Evolutionary conservation across 2,113 vertebrate genomes (phyloP).

Genomic region (Rana temporaria): DNA sequence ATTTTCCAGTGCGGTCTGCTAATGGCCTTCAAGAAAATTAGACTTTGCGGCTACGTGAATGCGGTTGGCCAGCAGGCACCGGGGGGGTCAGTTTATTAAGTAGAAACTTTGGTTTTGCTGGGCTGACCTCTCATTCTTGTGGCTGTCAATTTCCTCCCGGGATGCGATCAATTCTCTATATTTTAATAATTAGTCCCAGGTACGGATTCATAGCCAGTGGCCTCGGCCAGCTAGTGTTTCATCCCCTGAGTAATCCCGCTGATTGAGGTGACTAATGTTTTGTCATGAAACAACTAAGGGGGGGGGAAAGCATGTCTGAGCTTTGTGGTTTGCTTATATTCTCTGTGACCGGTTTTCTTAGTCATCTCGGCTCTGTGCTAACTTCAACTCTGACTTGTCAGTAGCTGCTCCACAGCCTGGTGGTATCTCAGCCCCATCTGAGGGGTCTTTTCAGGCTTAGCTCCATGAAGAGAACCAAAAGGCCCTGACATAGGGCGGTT

Average conservation of each 20-base stretch:
- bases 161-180: slow-evolving; percentile 37
- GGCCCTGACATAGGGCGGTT: no score
- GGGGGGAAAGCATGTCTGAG: neutral
- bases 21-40: slow-evolving; percentile 18
- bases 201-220: slow-evolving; percentile 43
- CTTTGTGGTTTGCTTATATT: slow-evolving; percentile 33
- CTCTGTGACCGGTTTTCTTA: slow-evolving; percentile 24
- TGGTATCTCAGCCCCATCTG: neutral
- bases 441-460: no score
- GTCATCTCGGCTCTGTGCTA: slow-evolving; percentile 29
- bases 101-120: slow-evolving; percentile 21
- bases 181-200: slow-evolving; percentile 51
- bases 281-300: slow-evolving; percentile 25
- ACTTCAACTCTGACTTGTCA: neutral
- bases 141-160: slow-evolving; percentile 31
- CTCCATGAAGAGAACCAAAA: no score
- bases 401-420: slow-evolving; percentile 6
- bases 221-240: slow-evolving; percentile 28
- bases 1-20: slow-evolving; percentile 2
- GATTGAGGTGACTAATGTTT: slow-evolving; percentile 56
- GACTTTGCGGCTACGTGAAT: slow-evolving; percentile 29
- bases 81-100: slow-evolving; percentile 40
- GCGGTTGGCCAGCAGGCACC: neutral
- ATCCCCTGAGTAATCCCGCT: slow-evolving; percentile 48
- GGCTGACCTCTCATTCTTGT: slow-evolving; percentile 42